phyloP scores from a whole-genome alignment of 2,797 vertebrate species.

The Trachurus trachurus region DNA sequence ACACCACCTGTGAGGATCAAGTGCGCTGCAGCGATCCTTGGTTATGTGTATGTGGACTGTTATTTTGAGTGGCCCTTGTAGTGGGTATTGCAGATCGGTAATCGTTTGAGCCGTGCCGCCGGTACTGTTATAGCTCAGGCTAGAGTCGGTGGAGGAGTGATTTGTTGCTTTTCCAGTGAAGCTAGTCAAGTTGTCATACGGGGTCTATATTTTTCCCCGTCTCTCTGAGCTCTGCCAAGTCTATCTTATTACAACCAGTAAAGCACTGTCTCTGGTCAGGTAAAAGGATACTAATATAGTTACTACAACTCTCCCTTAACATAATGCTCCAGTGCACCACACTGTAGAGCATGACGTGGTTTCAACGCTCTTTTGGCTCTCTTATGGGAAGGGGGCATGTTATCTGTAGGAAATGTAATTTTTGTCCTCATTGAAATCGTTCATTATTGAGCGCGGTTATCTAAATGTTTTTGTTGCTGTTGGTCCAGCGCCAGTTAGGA shows the following conservation, averaged over 20 bases:
- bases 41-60: constrained; percentile 71
- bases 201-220: constrained; percentile 52
- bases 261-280: constrained; percentile 76
- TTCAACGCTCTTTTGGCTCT: constrained; percentile 77
- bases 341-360: constrained; percentile 80
- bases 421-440: constrained; percentile 90
- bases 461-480: constrained; percentile 91
- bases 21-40: constrained; percentile 67
- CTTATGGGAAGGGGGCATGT: constrained; percentile 88
- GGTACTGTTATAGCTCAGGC: constrained; percentile 58
- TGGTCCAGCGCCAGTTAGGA: constrained; percentile 85
- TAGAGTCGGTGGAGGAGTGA: constrained; percentile 56
- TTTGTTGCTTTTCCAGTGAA: constrained; percentile 70
- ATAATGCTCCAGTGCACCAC: constrained; percentile 72
- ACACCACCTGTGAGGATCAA: constrained; percentile 81
- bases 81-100: constrained; percentile 70
- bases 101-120: constrained; percentile 69
- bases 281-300: constrained; percentile 85
- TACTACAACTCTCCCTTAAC: constrained; percentile 77
- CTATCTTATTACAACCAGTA: constrained; percentile 66
- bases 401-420: constrained; percentile 91
- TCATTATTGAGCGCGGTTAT: constrained; percentile 89
- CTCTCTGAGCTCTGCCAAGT: constrained; percentile 57
- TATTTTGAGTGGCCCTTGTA: constrained; percentile 77
- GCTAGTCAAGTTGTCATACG: constrained; percentile 65